These are phyloP conservation scores for Miltochrista miniata DNA, from an alignment of 2,888 invertebrate genomes.

Conservation along the genomic window DNA sequence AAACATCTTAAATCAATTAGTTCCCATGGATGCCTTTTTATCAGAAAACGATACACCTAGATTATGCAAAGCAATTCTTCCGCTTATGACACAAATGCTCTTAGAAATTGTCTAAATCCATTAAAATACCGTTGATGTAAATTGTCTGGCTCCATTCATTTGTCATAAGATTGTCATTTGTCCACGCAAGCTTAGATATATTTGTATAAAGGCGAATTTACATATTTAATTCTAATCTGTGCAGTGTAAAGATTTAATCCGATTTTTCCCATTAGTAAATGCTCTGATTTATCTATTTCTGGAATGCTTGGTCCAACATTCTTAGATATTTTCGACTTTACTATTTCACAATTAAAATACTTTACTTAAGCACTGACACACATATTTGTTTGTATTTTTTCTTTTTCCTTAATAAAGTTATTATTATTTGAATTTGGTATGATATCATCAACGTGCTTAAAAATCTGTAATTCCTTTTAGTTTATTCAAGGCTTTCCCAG, in stretches of 20 bases:
- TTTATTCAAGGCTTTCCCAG: conserved; percentile 4
- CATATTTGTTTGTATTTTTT: too few species aligned
- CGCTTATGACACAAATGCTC: conserved; percentile 48
- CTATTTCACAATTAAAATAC: too few species aligned
- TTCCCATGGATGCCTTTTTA: conserved; percentile 9
- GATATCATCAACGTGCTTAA: not conserved
- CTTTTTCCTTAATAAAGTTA: too few species aligned
- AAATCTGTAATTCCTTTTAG: not conserved
- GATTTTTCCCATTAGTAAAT: conserved; percentile 23
- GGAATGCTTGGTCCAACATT: not conserved
- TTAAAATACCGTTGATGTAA: conserved; percentile 63
- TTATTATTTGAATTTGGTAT: not conserved
- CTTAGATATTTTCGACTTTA: too few species aligned
- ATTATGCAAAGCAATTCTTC: conserved; percentile 50
- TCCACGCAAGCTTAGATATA: conserved; percentile 40
- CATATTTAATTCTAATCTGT: conserved; percentile 76
- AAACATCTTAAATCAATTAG: conserved; percentile 32
- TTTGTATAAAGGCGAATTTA: conserved; percentile 54
- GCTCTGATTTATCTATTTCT: not conserved
- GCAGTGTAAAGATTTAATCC: conserved; percentile 48
- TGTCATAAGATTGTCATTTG: conserved; percentile 56
- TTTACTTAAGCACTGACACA: too few species aligned
- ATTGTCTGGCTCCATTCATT: conserved; percentile 59
- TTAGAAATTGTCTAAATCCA: conserved; percentile 60
- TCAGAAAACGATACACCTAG: conserved; percentile 44